phyloP scores from a whole-genome alignment of 2,888 invertebrate genomes.

The Conistra vaccinii region DNA sequence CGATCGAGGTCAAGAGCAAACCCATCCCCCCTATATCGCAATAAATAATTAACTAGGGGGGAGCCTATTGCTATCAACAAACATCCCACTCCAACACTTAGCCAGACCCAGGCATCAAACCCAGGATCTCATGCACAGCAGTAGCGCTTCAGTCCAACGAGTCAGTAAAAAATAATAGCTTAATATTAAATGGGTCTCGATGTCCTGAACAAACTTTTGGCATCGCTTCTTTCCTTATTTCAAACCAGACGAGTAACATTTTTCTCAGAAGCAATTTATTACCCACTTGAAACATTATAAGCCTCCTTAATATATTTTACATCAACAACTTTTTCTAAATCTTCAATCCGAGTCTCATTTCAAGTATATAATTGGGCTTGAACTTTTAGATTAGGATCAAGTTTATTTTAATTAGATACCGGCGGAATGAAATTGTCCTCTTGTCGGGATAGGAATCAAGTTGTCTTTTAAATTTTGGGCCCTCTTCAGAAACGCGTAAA shows the following conservation, averaged over 20 bases:
- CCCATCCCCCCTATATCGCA: too few relatives aligned
- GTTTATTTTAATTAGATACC: slow-evolving; percentile 63
- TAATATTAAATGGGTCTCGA: background rate
- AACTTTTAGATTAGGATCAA: slow-evolving; percentile 62
- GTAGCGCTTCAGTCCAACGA: background rate
- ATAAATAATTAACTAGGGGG: too few relatives aligned
- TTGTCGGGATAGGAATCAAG: slow-evolving; percentile 49
- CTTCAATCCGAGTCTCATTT: slow-evolving; percentile 45
- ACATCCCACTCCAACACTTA: too few relatives aligned
- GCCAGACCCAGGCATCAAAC: background rate
- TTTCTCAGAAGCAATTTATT: slow-evolving; percentile 36
- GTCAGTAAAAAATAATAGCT: background rate
- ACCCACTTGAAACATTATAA: slow-evolving; percentile 20
- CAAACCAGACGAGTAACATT: background rate
- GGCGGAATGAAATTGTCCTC: slow-evolving; percentile 44
- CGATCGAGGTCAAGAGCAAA: too few relatives aligned
- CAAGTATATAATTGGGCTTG: slow-evolving; percentile 59
- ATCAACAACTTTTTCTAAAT: slow-evolving; percentile 51
- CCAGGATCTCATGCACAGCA: background rate
- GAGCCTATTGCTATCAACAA: background rate
- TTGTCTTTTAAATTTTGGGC: slow-evolving; percentile 40
- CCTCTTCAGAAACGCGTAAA: slow-evolving; percentile 36
- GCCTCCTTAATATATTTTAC: slow-evolving; percentile 36
- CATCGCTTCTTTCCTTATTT: background rate
- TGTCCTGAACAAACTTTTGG: slow-evolving; percentile 29